A percentile compares a stretch with the other conserved stretches of the same genome.
Conservation (phyloP, 2,888 invertebrate species). For the Drosophila affinis region DNA sequence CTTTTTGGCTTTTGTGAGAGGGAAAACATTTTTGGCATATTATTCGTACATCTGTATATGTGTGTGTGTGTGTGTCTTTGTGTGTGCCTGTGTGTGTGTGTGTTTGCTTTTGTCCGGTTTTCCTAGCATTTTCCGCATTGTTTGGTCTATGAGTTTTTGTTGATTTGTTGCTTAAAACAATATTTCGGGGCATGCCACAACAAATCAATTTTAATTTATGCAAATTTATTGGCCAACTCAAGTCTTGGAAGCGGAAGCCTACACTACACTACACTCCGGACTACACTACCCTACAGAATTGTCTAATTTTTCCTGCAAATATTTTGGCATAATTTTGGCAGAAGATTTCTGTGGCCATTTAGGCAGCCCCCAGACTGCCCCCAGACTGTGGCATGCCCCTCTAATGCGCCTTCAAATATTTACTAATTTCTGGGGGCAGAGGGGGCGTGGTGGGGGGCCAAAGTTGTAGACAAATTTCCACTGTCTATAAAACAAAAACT, state of each 20-base stretch:
- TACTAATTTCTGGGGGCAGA: constrained; percentile 49
- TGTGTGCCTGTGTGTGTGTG: constrained; percentile 5
- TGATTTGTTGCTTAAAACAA: constrained; percentile 52
- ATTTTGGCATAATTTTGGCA: constrained; percentile 22
- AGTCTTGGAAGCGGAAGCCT: constrained; percentile 32
- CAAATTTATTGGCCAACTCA: constrained; percentile 66
- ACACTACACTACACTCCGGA: not conserved
- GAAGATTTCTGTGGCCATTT: constrained; percentile 34
- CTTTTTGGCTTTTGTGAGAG: constrained; percentile 49
- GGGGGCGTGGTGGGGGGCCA: constrained; percentile 5
- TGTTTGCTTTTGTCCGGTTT: constrained; percentile 46
- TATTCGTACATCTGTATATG: constrained; percentile 31
- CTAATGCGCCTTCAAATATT: constrained; percentile 44
- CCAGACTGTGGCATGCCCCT: constrained; percentile 10
- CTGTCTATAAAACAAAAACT: constrained; percentile 52
- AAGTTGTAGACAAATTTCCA: constrained; percentile 52
- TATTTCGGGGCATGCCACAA: constrained; percentile 34
- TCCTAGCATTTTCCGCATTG: constrained; percentile 17
- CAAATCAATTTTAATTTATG: constrained; percentile 70
- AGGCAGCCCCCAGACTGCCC: constrained; percentile 13
- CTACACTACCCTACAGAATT: constrained; percentile 1
- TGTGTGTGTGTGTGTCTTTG: constrained; percentile 4
- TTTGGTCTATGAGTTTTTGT: constrained; percentile 49
- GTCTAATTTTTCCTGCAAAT: constrained; percentile 27
- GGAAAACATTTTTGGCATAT: constrained; percentile 50